Conservation (phyloP, 2,797 vertebrate species). For the Sphenodon punctatus region DNA sequence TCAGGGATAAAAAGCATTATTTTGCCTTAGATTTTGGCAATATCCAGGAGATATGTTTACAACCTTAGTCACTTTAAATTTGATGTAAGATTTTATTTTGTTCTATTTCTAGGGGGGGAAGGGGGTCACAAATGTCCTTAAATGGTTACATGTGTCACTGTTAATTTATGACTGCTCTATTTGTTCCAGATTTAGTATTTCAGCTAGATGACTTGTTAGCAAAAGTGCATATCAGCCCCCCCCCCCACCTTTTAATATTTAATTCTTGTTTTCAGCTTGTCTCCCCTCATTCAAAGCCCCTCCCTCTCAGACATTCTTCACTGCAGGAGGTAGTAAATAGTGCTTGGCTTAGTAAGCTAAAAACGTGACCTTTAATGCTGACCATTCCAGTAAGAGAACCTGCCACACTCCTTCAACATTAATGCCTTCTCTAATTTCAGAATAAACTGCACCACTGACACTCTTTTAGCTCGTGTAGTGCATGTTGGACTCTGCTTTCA, state of each 20-base stretch:
- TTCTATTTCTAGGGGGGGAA: slow-evolving; percentile 5
- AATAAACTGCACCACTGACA: slow-evolving; percentile 36
- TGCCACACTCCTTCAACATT: not conserved
- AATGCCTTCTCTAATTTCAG: slow-evolving; percentile 43
- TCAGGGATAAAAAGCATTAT: not conserved
- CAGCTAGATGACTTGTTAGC: too few species aligned
- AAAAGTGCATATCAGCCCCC: too few species aligned
- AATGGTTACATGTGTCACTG: not conserved
- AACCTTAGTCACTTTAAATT: not conserved
- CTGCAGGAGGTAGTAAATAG: slow-evolving; percentile 16
- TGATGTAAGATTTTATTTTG: slow-evolving; percentile 1
- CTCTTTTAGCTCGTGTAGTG: not conserved
- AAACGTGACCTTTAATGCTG: slow-evolving; percentile 43
- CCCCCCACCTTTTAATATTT: not conserved
- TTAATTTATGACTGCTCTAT: not conserved
- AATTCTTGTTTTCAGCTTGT: not conserved
- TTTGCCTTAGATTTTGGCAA: not conserved
- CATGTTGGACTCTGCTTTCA: not conserved
- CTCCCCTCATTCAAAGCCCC: not conserved
- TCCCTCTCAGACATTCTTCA: slow-evolving; percentile 11
- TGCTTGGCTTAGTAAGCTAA: slow-evolving; percentile 8
- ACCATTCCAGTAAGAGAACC: slow-evolving; percentile 14
- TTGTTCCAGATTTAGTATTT: not conserved
- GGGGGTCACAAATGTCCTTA: not conserved
- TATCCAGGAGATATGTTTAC: not conserved